Conservation (phyloP, 92 coral and sea anemone genomes). For the Micromussa lordhowensis region DNA sequence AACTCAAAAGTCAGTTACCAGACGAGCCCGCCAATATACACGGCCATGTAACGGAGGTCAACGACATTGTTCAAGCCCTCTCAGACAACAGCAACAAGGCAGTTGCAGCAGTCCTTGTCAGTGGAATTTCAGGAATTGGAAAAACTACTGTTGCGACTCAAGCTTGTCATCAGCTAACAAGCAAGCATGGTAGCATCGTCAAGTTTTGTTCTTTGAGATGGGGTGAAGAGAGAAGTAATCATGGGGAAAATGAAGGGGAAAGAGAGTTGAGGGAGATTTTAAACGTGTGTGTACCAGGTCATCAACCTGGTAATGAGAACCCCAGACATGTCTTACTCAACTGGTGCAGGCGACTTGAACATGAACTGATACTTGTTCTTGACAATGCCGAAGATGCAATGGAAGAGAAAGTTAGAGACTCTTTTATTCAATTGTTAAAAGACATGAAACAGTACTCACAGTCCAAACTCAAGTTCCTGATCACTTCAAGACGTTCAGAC, state of each 20-base stretch:
- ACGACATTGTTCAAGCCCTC: conserved; percentile 21
- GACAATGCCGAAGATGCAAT: conserved; percentile 54
- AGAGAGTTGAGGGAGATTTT: neutral
- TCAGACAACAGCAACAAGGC: neutral
- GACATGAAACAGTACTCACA: neutral
- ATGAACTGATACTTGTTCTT: neutral
- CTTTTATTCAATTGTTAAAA: neutral
- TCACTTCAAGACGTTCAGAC: neutral
- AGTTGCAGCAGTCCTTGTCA: conserved; percentile 29
- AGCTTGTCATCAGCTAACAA: conserved; percentile 30
- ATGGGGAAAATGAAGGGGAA: neutral
- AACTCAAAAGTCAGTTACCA: conserved; percentile 11
- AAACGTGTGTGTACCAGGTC: neutral
- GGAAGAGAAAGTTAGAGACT: neutral
- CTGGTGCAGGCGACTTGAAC: conserved; percentile 31
- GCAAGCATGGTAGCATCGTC: neutral
- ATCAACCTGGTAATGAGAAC: neutral
- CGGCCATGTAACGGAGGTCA: conserved; percentile 8
- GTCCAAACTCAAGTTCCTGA: neutral
- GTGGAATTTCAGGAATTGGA: conserved; percentile 45
- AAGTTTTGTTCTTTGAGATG: neutral
- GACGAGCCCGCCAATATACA: neutral
- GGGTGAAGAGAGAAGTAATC: neutral
- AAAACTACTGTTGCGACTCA: conserved; percentile 40
- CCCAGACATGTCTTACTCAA: conserved; percentile 31